Percentiles rank a stretch among this genome's conserved stretches.
Conservation (phyloP, 2,888 invertebrate species). For the Brachypalpus laphriformis region DNA sequence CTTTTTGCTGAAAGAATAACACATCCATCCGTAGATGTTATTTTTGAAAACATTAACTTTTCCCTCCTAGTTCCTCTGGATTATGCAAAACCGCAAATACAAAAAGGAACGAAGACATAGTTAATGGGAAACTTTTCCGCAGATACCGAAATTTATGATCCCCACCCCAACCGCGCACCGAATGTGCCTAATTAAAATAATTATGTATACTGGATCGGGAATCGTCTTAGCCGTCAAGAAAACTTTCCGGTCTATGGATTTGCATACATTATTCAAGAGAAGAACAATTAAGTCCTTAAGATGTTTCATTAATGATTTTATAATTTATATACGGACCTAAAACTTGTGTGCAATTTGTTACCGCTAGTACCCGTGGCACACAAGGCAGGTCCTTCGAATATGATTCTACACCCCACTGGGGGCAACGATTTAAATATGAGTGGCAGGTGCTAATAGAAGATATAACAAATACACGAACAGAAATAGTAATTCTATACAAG, state of each 20-base stretch:
- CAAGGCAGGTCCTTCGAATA: not conserved
- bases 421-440: constrained; percentile 22
- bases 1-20: not conserved
- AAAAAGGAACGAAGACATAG: not conserved
- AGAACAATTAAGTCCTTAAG: constrained; percentile 24
- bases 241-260: constrained; percentile 20
- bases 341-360: constrained; percentile 17
- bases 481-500: constrained; percentile 20
- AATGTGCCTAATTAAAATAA: constrained; percentile 22
- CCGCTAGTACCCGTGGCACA: not conserved
- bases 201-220: not conserved
- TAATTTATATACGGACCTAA: constrained; percentile 24
- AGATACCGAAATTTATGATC: constrained; percentile 4
- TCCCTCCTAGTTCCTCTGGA: not conserved
- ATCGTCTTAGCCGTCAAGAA: not conserved
- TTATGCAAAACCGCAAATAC: constrained; percentile 12
- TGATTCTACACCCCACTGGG: not conserved
- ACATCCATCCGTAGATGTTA: constrained; percentile 11
- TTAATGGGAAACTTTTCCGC: not conserved
- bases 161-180: not conserved
- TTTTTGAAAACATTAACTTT: not conserved
- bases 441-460: constrained; percentile 21
- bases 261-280: constrained; percentile 26
- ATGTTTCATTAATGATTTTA: constrained; percentile 22
- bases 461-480: not conserved